These are phyloP conservation scores for Aurelia aurita complex sp. Pacific DNA, from an alignment of 30 jellyfish, hydroid and myxozoan genomes.

Conservation along the genomic window DNA sequence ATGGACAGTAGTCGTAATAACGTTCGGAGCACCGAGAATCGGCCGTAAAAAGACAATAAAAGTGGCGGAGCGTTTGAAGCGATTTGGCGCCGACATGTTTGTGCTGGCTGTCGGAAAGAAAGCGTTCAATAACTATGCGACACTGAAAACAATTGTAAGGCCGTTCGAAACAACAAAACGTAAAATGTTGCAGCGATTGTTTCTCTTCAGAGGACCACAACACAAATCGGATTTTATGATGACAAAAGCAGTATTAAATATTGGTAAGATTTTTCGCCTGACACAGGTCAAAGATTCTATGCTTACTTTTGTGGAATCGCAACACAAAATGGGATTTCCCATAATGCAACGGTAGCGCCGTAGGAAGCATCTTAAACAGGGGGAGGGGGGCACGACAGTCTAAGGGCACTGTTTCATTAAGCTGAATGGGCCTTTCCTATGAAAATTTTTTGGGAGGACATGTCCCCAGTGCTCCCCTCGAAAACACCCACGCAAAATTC, in stretches of 20 bases:
- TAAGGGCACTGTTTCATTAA: too few relatives aligned
- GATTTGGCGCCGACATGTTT: conserved; percentile 54
- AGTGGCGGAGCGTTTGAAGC: conserved; percentile 39
- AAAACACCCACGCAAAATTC: too few relatives aligned
- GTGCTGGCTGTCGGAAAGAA: conserved; percentile 56
- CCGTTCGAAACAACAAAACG: conserved; percentile 42
- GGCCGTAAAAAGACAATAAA: conserved; percentile 43
- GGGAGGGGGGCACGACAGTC: too few relatives aligned
- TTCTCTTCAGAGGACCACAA: conserved; percentile 63
- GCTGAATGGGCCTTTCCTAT: too few relatives aligned
- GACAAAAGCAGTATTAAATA: conserved; percentile 56
- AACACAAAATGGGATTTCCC: too few relatives aligned
- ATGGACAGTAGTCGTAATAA: conserved; percentile 59
- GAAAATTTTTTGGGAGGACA: too few relatives aligned
- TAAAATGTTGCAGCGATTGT: conserved; percentile 30
- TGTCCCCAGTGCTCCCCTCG: too few relatives aligned
- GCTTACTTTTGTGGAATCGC: too few relatives aligned
- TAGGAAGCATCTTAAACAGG: too few relatives aligned
- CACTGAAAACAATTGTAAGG: conserved; percentile 46
- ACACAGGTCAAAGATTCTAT: background rate
- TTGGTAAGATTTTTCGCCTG: conserved; percentile 15
- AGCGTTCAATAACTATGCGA: conserved; percentile 43
- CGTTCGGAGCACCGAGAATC: conserved; percentile 62
- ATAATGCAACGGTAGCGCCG: too few relatives aligned
- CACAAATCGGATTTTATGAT: conserved; percentile 42